Evolutionary conservation across 2,797 vertebrate genomes (phyloP).

Genomic region (Tragelaphus oryx): DNA sequence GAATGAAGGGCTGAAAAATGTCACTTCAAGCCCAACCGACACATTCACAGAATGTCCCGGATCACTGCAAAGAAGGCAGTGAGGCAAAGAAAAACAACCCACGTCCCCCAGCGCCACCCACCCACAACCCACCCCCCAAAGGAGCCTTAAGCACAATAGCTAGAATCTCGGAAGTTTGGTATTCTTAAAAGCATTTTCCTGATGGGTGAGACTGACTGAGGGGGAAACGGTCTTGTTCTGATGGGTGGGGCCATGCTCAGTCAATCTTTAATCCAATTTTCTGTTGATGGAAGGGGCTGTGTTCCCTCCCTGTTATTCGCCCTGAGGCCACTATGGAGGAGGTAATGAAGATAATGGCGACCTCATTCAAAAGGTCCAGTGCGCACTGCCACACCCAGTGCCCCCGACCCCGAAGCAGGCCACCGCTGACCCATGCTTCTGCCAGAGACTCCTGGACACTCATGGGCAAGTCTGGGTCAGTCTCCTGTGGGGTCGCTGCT

Average conservation of each 20-base stretch:
- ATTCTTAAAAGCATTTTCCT: background rate
- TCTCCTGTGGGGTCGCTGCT: background rate
- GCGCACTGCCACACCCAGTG: background rate
- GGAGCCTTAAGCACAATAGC: background rate
- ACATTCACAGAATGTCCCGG: background rate
- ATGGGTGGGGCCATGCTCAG: background rate
- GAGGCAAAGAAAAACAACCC: background rate
- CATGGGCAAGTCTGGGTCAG: background rate
- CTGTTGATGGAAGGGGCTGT: background rate
- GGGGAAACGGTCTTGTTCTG: background rate
- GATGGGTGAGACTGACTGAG: background rate
- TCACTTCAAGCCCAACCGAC: background rate
- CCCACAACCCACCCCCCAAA: background rate
- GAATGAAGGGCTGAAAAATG: background rate
- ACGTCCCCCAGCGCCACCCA: accelerated
- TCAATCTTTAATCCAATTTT: background rate
- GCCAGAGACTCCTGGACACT: background rate
- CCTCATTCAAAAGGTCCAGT: background rate
- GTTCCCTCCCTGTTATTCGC: background rate
- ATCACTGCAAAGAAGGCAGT: background rate
- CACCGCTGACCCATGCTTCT: accelerated
- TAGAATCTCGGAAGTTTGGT: background rate
- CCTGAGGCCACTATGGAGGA: background rate
- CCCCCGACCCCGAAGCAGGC: background rate
- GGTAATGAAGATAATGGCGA: accelerated